Evolutionary conservation across 1,140 invertebrate genomes (phyloP).

Genomic region (Carcinoscorpius rotundicauda): DNA sequence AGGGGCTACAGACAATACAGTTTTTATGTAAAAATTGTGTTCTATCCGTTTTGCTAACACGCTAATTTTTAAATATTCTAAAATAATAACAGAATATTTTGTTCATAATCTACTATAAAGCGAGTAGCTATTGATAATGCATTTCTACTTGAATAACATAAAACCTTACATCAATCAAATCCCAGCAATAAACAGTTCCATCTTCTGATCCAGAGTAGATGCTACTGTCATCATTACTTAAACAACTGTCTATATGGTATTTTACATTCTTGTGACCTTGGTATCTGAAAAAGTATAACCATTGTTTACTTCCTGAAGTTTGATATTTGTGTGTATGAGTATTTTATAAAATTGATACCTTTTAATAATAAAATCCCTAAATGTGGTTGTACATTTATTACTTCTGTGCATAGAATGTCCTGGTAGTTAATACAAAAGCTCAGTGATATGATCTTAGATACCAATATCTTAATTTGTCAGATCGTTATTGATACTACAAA

Average conservation of each 20-base stretch:
- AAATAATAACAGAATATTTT: not conserved
- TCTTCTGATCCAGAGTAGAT: conserved; percentile 78
- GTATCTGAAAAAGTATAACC: conserved; percentile 18
- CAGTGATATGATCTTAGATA: too few species aligned
- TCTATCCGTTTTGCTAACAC: not conserved
- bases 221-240: conserved; percentile 64
- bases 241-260: conserved; percentile 70
- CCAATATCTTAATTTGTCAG: too few species aligned
- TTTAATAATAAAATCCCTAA: too few species aligned
- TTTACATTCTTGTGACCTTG: conserved; percentile 62
- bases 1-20: too few species aligned
- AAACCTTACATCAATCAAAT: conserved; percentile 47
- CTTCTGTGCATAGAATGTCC: too few species aligned
- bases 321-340: too few species aligned
- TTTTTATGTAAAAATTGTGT: not conserved
- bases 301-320: too few species aligned
- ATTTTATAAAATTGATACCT: too few species aligned
- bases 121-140: not conserved
- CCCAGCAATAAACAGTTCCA: conserved; percentile 75
- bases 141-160: too few species aligned
- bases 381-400: too few species aligned
- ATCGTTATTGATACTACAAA: too few species aligned
- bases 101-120: not conserved
- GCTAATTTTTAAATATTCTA: not conserved
- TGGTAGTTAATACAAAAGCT: too few species aligned